These are phyloP conservation scores for Lates calcarifer DNA, from an alignment of 2,113 vertebrate genomes.

Conservation along the genomic window DNA sequence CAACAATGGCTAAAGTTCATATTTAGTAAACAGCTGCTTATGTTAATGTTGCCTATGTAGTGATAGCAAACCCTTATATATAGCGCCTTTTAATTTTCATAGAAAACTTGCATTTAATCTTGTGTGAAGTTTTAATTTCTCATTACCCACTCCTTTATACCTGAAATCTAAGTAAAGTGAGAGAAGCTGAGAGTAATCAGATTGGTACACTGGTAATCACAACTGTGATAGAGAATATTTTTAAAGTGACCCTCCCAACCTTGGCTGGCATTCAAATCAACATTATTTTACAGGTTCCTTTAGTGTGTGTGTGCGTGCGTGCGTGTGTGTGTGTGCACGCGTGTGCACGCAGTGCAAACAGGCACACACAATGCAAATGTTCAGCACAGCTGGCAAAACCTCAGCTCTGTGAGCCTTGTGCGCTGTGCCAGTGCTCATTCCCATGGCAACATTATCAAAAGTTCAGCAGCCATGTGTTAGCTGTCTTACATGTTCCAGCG, in stretches of 20 bases:
- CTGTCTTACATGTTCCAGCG: conserved; percentile 48
- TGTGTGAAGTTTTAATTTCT: not conserved
- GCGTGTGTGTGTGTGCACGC: not conserved
- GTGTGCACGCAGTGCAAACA: conserved; percentile 2
- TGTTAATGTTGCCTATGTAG: too few species aligned
- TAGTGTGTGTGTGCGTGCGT: not conserved
- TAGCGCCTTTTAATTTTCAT: not conserved
- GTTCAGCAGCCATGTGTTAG: conserved; percentile 61
- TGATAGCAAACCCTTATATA: too few species aligned
- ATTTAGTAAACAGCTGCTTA: too few species aligned
- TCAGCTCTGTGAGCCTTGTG: conserved; percentile 28
- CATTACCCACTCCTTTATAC: too few species aligned
- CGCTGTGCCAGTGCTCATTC: conserved; percentile 49
- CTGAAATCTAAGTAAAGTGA: not conserved
- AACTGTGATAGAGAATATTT: not conserved
- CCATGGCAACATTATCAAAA: conserved; percentile 73
- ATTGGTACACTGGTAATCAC: not conserved
- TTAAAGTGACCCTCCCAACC: not conserved
- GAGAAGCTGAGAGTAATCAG: not conserved
- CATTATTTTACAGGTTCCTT: conserved; percentile 4
- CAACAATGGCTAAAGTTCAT: too few species aligned
- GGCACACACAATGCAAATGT: conserved; percentile 31
- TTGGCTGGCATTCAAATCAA: conserved; percentile 16
- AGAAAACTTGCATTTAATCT: not conserved
- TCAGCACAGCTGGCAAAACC: conserved; percentile 59